Base-by-base conservation (phyloP, 2,797 vertebrate genomes). In the Rhinatrema bivittatum region DNA sequence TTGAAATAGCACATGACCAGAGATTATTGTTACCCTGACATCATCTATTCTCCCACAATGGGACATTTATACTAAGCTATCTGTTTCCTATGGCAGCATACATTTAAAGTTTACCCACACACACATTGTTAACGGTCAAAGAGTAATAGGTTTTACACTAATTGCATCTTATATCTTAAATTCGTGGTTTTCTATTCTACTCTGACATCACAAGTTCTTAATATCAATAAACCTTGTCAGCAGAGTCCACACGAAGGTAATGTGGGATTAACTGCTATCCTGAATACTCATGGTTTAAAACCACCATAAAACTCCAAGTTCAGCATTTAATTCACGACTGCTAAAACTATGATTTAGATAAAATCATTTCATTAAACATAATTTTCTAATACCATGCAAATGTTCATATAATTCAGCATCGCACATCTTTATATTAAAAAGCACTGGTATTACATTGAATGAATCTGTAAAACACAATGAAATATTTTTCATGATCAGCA, bases 321-420 rank as follows among this genome's bases (percentile, higher is more conserved):
- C 21, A 29, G 5, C 5, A 16, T 39, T 56, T 55, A 46, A 42
- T 18, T 45, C 29, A 39, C 17, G 45, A 37, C 49, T 25, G 5
- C 26, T 44, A 42, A 24, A 53, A 53, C 49, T 44, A 52, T 11
- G 9, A 39, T 25, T 53, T 20, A 29, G 12, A 47, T 42, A 47
- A 43, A 51, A 34, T 7, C 5, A 8, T 14, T 47, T 46, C 40
- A 52, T 33, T 25, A 4, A 9, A 36, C 24, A 29, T 42, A 32
- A 60, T 50, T 53, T 42, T 29, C 50, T 60, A 55, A 43, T 55
- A 14, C 25, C 35, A 3, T 38, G 31, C 36, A 5, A 51, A 39
- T 56, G 6, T 41, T 40, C 27, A 14, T 52, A 10, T 57, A 59
- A 55, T 41, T 55, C 36, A 40, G 16, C 38, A 2, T 29, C 35